phyloP scores from a whole-genome alignment of 2,888 invertebrate genomes.

The Blastobasis adustella region DNA sequence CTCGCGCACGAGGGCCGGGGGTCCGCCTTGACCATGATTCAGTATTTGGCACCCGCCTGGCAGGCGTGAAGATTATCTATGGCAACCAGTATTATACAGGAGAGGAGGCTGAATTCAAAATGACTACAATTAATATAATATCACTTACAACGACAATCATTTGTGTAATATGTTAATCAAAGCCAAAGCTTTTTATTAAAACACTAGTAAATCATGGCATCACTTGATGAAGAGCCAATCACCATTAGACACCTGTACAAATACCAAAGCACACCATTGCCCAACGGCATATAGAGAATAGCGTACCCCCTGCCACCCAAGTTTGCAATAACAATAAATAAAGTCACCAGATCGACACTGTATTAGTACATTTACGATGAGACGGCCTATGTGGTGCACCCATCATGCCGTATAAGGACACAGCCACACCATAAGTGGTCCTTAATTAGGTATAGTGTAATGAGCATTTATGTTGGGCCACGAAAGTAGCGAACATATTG shows the following conservation, averaged over 20 bases:
- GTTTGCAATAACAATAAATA: constrained; percentile 21
- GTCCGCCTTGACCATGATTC: too few relatives aligned
- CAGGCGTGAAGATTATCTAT: too few relatives aligned
- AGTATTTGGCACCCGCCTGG: too few relatives aligned
- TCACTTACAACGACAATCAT: too few relatives aligned
- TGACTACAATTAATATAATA: too few relatives aligned
- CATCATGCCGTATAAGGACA: constrained; percentile 40
- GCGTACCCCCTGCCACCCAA: constrained; percentile 13
- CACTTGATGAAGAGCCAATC: too few relatives aligned
- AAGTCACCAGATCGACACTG: constrained; percentile 13
- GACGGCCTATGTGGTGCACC: constrained; percentile 17
- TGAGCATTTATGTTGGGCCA: constrained; percentile 26
- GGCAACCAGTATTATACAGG: too few relatives aligned
- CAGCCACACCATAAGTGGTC: constrained; percentile 23
- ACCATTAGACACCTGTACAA: too few relatives aligned
- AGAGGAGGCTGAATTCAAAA: too few relatives aligned
- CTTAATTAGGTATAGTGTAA: constrained; percentile 43
- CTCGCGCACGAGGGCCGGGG: too few relatives aligned
- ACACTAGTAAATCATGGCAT: too few relatives aligned
- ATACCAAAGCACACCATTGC: constrained; percentile 14
- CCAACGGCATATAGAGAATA: constrained; percentile 13
- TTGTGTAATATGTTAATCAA: neutral
- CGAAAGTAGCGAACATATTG: constrained; percentile 6
- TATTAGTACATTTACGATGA: neutral
- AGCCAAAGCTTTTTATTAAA: neutral